These are phyloP conservation scores for Sceloporus undulatus DNA, from an alignment of 2,113 vertebrate species.

Conservation along the genomic window DNA sequence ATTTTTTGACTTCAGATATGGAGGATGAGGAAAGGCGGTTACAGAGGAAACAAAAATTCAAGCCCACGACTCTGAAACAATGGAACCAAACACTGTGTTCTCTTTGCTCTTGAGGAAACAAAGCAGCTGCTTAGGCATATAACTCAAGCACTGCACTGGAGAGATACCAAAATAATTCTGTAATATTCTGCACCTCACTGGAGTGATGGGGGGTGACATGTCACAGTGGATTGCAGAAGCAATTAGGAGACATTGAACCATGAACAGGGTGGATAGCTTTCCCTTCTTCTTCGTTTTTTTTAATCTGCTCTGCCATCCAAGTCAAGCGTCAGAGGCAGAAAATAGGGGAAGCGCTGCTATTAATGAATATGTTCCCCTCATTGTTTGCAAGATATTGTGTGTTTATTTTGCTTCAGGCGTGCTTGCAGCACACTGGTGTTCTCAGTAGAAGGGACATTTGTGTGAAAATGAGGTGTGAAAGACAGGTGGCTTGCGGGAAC, in stretches of 20 bases:
- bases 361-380: slow-evolving; percentile 28
- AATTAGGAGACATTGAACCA: slow-evolving; percentile 38
- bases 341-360: slow-evolving; percentile 3
- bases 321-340: slow-evolving; percentile 8
- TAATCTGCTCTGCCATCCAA: slow-evolving; percentile 22
- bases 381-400: slow-evolving; percentile 3
- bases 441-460: slow-evolving; percentile 13
- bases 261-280: slow-evolving; percentile 24
- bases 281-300: neutral
- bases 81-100: slow-evolving; percentile 2
- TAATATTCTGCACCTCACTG: slow-evolving; percentile 20
- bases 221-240: slow-evolving; percentile 30
- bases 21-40: neutral
- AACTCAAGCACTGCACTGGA: slow-evolving; percentile 24
- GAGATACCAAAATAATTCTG: slow-evolving; percentile 28
- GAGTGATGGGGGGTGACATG: slow-evolving; percentile 1
- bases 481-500: neutral
- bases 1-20: neutral
- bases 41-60: neutral
- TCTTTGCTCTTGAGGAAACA: slow-evolving; percentile 36
- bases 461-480: slow-evolving; percentile 36
- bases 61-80: neutral
- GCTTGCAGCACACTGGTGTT: slow-evolving; percentile 6
- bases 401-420: slow-evolving; percentile 26
- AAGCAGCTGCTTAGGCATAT: slow-evolving; percentile 26